Percentiles rank a stretch among this genome's conserved stretches.
These are phyloP conservation scores for Drosophila anomelani DNA, from an alignment of 2,888 invertebrate species.

Conservation along the genomic window DNA sequence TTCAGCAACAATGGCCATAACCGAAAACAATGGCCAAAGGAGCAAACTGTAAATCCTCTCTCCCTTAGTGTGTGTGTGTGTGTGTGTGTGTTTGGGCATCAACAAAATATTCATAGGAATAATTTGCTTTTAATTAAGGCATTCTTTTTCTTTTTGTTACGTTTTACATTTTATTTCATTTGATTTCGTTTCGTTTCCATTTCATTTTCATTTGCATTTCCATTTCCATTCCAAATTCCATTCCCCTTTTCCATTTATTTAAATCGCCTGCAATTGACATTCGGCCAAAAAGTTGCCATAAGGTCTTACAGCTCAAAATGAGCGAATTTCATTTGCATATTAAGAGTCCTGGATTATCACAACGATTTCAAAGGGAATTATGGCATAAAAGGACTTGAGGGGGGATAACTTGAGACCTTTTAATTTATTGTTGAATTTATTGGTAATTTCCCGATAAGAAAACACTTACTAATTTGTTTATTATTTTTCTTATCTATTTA, in stretches of 20 bases:
- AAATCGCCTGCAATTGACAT: conserved; percentile 63
- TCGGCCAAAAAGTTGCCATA: conserved; percentile 14
- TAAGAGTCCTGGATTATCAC: conserved; percentile 5
- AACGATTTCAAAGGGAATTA: conserved; percentile 2
- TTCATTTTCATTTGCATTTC: conserved; percentile 47
- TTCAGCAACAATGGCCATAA: conserved; percentile 40
- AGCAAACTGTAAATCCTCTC: conserved; percentile 30
- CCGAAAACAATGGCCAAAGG: conserved; percentile 60
- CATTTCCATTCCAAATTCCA: conserved; percentile 2
- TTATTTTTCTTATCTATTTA: neutral
- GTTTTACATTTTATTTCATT: conserved; percentile 20
- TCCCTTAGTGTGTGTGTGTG: conserved; percentile 11
- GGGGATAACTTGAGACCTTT: neutral
- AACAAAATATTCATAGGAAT: conserved; percentile 74
- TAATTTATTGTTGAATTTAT: neutral
- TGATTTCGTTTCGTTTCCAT: conserved; percentile 12
- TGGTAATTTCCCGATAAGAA: too few relatives aligned
- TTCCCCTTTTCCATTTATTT: conserved; percentile 60
- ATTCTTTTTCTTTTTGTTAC: conserved; percentile 44
- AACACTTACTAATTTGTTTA: neutral
- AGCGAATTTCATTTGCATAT: conserved; percentile 20
- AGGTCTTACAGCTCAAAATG: neutral
- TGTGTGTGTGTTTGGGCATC: conserved; percentile 42
- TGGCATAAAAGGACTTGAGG: neutral
- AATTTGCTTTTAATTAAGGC: conserved; percentile 74